Conservation (phyloP, 2,888 invertebrate species). For the Allophyes oxyacanthae region DNA sequence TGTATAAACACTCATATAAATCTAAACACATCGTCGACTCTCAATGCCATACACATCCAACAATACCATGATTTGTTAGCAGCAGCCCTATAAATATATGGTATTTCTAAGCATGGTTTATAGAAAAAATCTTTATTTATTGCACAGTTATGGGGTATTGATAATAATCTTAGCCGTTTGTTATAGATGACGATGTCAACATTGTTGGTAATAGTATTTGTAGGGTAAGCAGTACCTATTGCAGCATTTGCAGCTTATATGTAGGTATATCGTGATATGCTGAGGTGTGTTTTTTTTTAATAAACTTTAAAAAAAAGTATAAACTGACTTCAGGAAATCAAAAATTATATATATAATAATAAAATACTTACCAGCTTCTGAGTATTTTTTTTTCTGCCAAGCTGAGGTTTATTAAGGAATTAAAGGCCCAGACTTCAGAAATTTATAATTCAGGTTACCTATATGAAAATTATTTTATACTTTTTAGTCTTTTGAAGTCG, state of each 20-base stretch:
- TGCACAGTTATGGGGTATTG: constrained; percentile 64
- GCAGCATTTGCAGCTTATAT: background rate
- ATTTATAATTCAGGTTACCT: too few species aligned
- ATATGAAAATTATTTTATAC: too few species aligned
- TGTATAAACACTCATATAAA: constrained; percentile 69
- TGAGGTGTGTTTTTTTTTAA: too few species aligned
- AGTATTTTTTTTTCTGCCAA: too few species aligned
- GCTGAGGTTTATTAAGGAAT: too few species aligned
- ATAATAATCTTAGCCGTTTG: constrained; percentile 66
- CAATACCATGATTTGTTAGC: constrained; percentile 82
- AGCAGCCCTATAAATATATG: constrained; percentile 74
- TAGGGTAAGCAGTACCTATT: constrained; percentile 12
- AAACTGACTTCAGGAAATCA: too few species aligned
- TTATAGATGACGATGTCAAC: constrained; percentile 61
- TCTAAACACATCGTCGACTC: constrained; percentile 77
- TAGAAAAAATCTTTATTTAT: constrained; percentile 78
- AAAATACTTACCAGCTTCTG: too few species aligned
- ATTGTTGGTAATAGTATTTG: constrained; percentile 16
- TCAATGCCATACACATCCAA: constrained; percentile 72
- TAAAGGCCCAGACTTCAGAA: too few species aligned
- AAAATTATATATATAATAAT: too few species aligned
- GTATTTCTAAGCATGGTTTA: constrained; percentile 63
- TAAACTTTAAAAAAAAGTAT: too few species aligned
- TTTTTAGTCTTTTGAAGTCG: too few species aligned
- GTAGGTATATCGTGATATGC: too few species aligned